phyloP scores from a whole-genome alignment of 2,888 invertebrate species.

The Junonia oenone region DNA sequence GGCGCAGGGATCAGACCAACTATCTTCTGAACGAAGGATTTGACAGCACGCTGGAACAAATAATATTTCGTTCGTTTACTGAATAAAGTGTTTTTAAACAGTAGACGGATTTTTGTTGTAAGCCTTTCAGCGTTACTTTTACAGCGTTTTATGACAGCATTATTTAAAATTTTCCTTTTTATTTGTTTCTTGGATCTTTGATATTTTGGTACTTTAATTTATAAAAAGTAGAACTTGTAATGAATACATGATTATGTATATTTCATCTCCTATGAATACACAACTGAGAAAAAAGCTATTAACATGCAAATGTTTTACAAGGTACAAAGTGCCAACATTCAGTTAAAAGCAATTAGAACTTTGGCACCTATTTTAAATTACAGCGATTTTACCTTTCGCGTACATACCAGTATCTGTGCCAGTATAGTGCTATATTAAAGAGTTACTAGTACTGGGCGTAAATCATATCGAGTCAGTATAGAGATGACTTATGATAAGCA shows the following conservation, averaged over 20 bases:
- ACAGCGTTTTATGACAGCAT: too few relatives aligned
- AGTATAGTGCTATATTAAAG: too few relatives aligned
- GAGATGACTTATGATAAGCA: too few relatives aligned
- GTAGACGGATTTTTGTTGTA: background rate
- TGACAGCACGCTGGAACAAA: too few relatives aligned
- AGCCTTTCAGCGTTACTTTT: too few relatives aligned
- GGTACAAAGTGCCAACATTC: too few relatives aligned
- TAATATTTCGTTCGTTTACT: background rate
- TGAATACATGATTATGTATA: conserved; percentile 12
- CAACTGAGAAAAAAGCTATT: conserved; percentile 16
- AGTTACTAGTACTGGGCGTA: too few relatives aligned
- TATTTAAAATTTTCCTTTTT: background rate
- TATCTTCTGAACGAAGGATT: background rate
- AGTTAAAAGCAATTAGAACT: conserved; percentile 8
- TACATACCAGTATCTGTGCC: too few relatives aligned
- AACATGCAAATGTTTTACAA: conserved; percentile 19
- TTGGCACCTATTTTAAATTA: background rate
- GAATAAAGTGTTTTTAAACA: background rate
- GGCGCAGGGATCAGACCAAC: background rate
- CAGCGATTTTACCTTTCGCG: background rate
- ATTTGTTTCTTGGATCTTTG: background rate
- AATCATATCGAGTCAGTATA: too few relatives aligned
- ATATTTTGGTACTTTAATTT: background rate
- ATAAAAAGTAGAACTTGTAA: background rate
- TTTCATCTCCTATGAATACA: conserved; percentile 5